These are phyloP conservation scores for Peromyscus melanophrys DNA, from an alignment of 2,797 vertebrate genomes.

Conservation along the genomic window DNA sequence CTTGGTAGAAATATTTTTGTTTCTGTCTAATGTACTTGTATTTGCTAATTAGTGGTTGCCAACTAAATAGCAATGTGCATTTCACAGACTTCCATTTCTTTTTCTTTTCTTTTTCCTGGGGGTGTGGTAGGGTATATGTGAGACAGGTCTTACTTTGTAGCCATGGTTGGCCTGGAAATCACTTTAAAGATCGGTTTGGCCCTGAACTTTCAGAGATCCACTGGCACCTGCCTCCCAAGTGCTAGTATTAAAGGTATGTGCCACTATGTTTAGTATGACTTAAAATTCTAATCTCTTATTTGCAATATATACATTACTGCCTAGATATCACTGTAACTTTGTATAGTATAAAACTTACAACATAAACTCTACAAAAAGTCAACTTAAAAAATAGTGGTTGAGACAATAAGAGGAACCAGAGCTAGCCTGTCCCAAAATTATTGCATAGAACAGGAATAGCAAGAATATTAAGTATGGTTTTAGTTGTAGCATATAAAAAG, in stretches of 20 bases:
- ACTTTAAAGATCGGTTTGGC: not conserved
- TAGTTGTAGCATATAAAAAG: not conserved
- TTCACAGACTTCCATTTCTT: not conserved
- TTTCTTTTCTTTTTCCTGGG: not conserved
- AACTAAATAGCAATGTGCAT: not conserved
- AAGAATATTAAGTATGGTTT: not conserved
- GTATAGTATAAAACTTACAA: not conserved
- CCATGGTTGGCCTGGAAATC: not conserved
- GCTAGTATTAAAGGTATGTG: not conserved
- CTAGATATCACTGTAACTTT: not conserved
- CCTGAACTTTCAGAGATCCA: not conserved
- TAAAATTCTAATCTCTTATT: not conserved
- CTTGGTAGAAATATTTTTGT: not conserved
- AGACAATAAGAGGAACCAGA: not conserved
- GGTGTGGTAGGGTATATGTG: not conserved
- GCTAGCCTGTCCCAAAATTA: not conserved
- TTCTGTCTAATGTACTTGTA: not conserved
- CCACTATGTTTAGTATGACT: not conserved
- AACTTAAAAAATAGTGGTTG: not conserved
- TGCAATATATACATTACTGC: not conserved
- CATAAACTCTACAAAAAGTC: not conserved
- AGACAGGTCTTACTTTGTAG: not conserved
- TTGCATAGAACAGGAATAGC: not conserved
- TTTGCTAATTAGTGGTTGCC: not conserved
- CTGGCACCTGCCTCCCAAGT: not conserved